Base-by-base conservation (phyloP, 2,113 vertebrate genomes). In the Thalassoma bifasciatum region DNA sequence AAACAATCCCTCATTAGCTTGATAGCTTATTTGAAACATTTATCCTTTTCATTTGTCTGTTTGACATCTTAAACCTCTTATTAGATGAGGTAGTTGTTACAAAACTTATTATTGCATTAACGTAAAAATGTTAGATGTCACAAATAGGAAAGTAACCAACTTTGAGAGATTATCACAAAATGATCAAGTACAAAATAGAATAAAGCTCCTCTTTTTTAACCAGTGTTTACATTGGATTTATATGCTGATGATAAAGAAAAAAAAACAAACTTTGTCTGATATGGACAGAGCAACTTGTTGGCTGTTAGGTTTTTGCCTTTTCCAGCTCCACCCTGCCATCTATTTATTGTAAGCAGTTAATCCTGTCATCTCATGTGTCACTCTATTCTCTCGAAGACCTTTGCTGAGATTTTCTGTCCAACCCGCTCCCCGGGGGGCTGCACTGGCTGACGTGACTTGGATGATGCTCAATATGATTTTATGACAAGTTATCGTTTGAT, bases 361-460 rank as follows among this genome's bases (percentile, higher is more conserved):
- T 87, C 78, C 63, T 66, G 59, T 89, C 57, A 36, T 84, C 84
- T 87, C 89, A 71, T 49, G 10, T 88, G 26, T 82, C 80, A 30
- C 47, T 77, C 52, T 23, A 24, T 87, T 87, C 66, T 81, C 26
- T 71, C 7, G 0, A 17, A 54, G 51, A 52, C 16, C 10, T 5
- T 0, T 23, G 16, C 30, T 0, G 21, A 73, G 47, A 63, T 58
- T 66, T 23, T 63, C 0, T 69, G 38, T 73, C 60, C 61, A 38
- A 37, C 62, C 59, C 36, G n/a, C 78, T 40, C 64, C 86, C 74
- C 5, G 16, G 42, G 26, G 46, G 37, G 26, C 58, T 66, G 68
- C 65, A 74, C 34, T 85, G 70, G 51, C 30, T 78, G 44, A 63
- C 22, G 0, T 64, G 53, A 79, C 58, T 62, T 62, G 49, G 79